Conservation (phyloP, 92 coral and sea anemone species). For the Micromussa lordhowensis region DNA sequence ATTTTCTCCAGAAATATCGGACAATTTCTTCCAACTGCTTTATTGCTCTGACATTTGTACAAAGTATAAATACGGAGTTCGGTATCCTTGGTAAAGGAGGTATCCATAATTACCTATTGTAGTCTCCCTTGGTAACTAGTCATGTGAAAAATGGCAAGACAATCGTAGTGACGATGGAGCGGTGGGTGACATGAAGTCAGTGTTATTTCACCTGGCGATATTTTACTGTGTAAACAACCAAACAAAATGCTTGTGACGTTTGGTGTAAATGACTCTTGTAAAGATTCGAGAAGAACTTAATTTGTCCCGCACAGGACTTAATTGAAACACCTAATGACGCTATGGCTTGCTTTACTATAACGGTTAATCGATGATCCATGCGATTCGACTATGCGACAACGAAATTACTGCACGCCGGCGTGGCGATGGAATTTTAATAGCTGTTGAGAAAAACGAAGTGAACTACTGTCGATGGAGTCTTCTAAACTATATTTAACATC, state of each 20-base stretch:
- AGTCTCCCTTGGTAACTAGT: constrained; percentile 35
- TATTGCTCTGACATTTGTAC: not conserved
- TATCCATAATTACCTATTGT: constrained; percentile 8
- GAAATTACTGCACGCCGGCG: not conserved
- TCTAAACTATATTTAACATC: not conserved
- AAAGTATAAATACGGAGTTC: not conserved
- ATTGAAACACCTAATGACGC: not conserved
- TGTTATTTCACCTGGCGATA: not conserved
- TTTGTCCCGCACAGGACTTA: not conserved
- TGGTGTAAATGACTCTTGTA: not conserved
- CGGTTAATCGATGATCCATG: not conserved
- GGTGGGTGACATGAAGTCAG: not conserved
- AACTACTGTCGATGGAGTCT: not conserved
- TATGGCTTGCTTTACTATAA: not conserved
- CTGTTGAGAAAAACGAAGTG: not conserved
- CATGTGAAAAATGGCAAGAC: constrained; percentile 20
- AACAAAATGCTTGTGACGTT: constrained; percentile 4
- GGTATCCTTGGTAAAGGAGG: not conserved
- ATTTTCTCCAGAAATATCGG: not conserved
- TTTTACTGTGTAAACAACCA: constrained; percentile 20
- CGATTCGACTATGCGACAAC: not conserved
- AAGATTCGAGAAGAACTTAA: not conserved
- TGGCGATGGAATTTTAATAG: not conserved
- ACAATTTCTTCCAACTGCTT: not conserved
- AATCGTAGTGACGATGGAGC: not conserved